These are phyloP conservation scores for Drosophila burlai DNA, from an alignment of 1,140 invertebrate genomes.

Conservation along the genomic window DNA sequence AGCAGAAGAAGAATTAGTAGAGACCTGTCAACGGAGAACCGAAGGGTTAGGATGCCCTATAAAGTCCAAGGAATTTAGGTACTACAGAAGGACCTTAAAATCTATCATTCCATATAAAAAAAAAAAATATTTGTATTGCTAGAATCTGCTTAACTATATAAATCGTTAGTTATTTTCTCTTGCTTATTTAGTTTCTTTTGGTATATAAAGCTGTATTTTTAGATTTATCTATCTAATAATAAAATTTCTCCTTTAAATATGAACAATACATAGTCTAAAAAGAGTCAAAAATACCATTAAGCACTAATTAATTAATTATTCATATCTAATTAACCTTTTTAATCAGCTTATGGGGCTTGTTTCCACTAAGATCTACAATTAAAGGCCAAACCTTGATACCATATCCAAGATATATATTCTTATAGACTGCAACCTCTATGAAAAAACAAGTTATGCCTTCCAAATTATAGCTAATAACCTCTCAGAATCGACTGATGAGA, in stretches of 20 bases:
- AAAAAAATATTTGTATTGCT: not conserved
- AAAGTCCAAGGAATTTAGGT: not conserved
- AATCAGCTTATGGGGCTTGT: not conserved
- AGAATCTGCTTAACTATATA: not conserved
- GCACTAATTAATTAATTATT: not conserved
- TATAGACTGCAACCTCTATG: not conserved
- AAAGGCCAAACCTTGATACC: not conserved
- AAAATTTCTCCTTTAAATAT: not conserved
- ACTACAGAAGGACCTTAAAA: not conserved
- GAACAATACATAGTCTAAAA: not conserved
- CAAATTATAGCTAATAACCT: not conserved
- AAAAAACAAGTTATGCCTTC: not conserved
- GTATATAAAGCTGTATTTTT: not conserved
- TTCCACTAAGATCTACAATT: not conserved
- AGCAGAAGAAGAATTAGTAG: not conserved
- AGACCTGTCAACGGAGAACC: conserved; percentile 2
- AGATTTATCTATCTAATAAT: not conserved
- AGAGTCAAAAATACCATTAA: not conserved
- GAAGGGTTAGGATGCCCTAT: not conserved
- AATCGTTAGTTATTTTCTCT: not conserved
- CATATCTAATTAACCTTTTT: not conserved
- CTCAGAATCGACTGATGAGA: not conserved
- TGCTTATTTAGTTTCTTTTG: not conserved
- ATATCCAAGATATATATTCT: not conserved
- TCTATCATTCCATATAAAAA: not conserved